Evolutionary conservation across 2,113 vertebrate species (phyloP), one percentile per base, ranked within the genome.

Genomic region (Pelobates fuscus): DNA sequence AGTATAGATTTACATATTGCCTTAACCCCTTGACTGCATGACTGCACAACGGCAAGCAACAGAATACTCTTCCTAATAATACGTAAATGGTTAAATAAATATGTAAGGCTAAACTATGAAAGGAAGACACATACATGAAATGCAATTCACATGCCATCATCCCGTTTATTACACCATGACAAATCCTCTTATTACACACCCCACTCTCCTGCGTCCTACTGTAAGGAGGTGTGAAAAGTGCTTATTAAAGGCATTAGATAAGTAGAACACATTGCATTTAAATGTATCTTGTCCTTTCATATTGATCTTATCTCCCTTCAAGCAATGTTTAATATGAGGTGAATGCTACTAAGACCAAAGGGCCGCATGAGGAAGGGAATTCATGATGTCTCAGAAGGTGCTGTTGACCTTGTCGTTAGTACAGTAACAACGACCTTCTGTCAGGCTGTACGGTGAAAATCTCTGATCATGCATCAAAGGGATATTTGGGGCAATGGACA

Each of bases 381-480:
- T 15, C 27, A 62, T 30, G 23, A 60, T 83, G 82, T 78, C 68
- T 54, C 82, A 81, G 81, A 60, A 80, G 82, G 74, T 44, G 69
- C 67, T 78, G 67, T 37, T 79, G 77, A 80, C 63, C 79, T 68
- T 79, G 77, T 81, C 80, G 84, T 84, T 79, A 78, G 82, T 83
- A 86, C 78, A 79, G 82, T 84, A 86, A 79, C 83, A 80, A 84
- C 81, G 78, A 82, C 82, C 80, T 84, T 27, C 24, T n/a, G 12
- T 17, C 25, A 60, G 57, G 24, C 57, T 60, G 57, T 23, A 11
- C 58, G 1, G 18, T 63, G 29, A 63, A 20, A 37, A 65, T 65
- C 32, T 65, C 62, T 65, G 62, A 65, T 63, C 60, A 37, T 65
- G 62, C 62, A 65, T 65, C 62, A 65, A 65, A 65, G 23, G 1